These are phyloP conservation scores for Lasioglossum zephyrum DNA, from an alignment of 2,888 invertebrate genomes.

Conservation along the genomic window DNA sequence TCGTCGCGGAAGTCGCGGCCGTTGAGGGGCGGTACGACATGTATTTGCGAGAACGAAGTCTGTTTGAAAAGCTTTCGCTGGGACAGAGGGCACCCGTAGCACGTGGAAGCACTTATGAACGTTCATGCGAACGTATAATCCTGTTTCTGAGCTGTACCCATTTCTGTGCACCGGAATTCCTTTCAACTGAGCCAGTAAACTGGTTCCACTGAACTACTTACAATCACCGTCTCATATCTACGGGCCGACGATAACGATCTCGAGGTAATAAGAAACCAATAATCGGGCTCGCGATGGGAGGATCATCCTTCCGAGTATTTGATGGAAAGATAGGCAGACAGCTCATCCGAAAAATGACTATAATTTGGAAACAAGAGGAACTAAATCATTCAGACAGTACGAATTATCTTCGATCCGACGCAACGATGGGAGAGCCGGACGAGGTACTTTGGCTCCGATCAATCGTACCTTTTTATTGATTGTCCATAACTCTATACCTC, in stretches of 20 bases:
- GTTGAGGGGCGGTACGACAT: background rate
- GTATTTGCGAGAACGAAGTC: background rate
- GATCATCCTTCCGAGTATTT: conserved; percentile 10
- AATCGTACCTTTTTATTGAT: background rate
- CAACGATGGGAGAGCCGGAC: background rate
- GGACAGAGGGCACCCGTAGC: background rate
- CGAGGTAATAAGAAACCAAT: conserved; percentile 16
- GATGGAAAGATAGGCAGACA: background rate
- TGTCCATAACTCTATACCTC: background rate
- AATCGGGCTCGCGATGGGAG: background rate
- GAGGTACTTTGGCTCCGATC: background rate
- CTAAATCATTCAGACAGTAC: background rate
- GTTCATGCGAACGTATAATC: conserved; percentile 11
- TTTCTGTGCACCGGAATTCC: conserved; percentile 6
- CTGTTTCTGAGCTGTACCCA: conserved; percentile 9
- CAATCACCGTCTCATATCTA: conserved; percentile 12
- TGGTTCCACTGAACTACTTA: conserved; percentile 19
- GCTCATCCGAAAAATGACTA: background rate
- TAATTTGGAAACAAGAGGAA: conserved; percentile 13
- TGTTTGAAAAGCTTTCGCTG: conserved; percentile 10
- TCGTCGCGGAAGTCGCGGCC: background rate
- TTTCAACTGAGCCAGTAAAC: conserved; percentile 10
- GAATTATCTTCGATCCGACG: background rate
- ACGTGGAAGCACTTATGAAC: conserved; percentile 7
- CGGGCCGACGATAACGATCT: conserved; percentile 6